Evolutionary conservation across 1,140 invertebrate species (phyloP), one percentile per base, ranked within the genome.

Genomic region (Drosophila simulans): DNA sequence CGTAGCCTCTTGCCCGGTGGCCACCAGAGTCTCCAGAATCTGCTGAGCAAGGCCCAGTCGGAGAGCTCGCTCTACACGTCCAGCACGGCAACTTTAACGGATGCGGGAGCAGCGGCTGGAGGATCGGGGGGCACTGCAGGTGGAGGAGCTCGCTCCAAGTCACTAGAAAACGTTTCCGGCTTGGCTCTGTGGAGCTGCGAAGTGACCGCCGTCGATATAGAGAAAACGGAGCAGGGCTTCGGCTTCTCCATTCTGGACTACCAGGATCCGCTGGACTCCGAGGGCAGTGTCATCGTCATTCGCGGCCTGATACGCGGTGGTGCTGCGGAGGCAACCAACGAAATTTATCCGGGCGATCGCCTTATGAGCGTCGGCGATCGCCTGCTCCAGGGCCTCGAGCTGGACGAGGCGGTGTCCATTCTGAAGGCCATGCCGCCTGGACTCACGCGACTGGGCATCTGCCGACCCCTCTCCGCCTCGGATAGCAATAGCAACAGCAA

Each of bases 171-270:
- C 69, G 94, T 98, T 1, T 97, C 96, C 25, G 97, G 97, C 3
- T 92, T 98, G 57, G 97, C 97, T 13, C 96, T 99, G 95, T 99
- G 98, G 98, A 96, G 95, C 83, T 96, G 95, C 80, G 96, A 98
- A 81, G 95, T 97, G 40, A 96, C 98, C 69, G 95, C 97, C 78
- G 96, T 99, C 54, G 95, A 97, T 89, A 93, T 99, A 35, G 93
- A 95, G 13, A 99, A 99, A 93, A 96, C 96, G 46, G 97, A 98
- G 78, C 94, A 96, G 68, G 98, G 98, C 4, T 94, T 99, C 13
- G 98, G 98, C 48, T 99, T 99, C 93, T 98, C 97, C 69, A 98
- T 99, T 71, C 93, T 99, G 40, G 98, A 99, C 93, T 99, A 99
- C 92, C 94, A 97, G 93, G 97, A 98, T 93, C 97, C 97, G 1